These are phyloP conservation scores for Eospalax fontanierii DNA, from an alignment of 2,797 vertebrate genomes.

Conservation along the genomic window DNA sequence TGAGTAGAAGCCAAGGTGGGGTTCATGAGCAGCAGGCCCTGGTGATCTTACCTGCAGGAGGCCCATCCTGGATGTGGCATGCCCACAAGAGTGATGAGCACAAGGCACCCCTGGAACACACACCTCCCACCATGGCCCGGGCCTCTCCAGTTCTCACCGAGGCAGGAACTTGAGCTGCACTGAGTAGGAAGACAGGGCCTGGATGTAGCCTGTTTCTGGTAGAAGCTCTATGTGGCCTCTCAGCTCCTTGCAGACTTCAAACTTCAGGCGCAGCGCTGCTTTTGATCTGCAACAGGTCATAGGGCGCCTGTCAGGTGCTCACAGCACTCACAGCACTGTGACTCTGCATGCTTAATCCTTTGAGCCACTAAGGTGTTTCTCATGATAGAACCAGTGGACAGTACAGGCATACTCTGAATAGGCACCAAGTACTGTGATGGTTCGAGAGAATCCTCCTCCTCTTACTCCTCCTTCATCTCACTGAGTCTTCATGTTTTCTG, in stretches of 20 bases:
- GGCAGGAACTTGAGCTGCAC: slow-evolving; percentile 96
- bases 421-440: fast-evolving
- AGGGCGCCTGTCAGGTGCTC: background rate
- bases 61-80: background rate
- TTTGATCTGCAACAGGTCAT: slow-evolving; percentile 90
- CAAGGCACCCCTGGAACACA: background rate
- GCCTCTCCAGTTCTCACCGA: slow-evolving; percentile 90
- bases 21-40: background rate
- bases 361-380: background rate
- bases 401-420: fast-evolving
- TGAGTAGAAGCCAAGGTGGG: background rate
- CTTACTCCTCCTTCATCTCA: no score
- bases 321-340: no score
- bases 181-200: slow-evolving; percentile 92
- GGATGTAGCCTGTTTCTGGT: slow-evolving; percentile 93
- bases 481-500: no score
- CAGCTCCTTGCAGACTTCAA: slow-evolving; percentile 94
- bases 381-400: background rate
- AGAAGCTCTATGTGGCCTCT: slow-evolving; percentile 95
- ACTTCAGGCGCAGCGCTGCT: slow-evolving; percentile 91
- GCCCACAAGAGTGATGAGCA: background rate
- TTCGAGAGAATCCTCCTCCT: no score
- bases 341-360: no score
- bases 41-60: background rate
- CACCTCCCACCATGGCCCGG: background rate